Evolutionary conservation across 1,140 invertebrate species (phyloP).

Genomic region (Mylabris phalerata): DNA sequence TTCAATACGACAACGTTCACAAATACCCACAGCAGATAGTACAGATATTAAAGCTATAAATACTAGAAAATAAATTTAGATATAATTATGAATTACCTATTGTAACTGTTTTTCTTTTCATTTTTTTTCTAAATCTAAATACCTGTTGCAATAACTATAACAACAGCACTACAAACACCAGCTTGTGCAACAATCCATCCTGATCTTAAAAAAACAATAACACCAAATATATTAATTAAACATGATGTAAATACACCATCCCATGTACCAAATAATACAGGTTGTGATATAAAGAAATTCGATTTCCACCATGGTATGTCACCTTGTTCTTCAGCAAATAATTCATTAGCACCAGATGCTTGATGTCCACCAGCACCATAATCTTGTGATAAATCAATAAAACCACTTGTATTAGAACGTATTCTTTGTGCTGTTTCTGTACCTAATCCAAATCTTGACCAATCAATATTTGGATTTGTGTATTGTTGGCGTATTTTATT

Average conservation of each 20-base stretch:
- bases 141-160: slow-evolving; percentile 84
- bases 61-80: slow-evolving; percentile 51
- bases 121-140: slow-evolving; percentile 19
- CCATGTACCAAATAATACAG: slow-evolving; percentile 94
- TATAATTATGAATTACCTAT: not conserved
- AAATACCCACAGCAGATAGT: slow-evolving; percentile 90
- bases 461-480: slow-evolving; percentile 35
- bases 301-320: slow-evolving; percentile 86
- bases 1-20: slow-evolving; percentile 88
- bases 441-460: slow-evolving; percentile 51
- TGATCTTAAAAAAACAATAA: slow-evolving; percentile 91
- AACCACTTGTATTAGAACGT: slow-evolving; percentile 53
- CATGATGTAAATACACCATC: slow-evolving; percentile 94
- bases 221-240: slow-evolving; percentile 94
- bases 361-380: slow-evolving; percentile 71
- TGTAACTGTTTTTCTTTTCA: not conserved
- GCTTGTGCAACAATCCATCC: slow-evolving; percentile 97
- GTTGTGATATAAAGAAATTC: slow-evolving; percentile 88
- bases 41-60: slow-evolving; percentile 84
- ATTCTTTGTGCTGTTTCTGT: slow-evolving; percentile 43
- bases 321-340: slow-evolving; percentile 83
- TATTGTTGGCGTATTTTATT: no score
- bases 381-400: slow-evolving; percentile 61
- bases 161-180: slow-evolving; percentile 78
- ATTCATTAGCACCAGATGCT: slow-evolving; percentile 76